Evolutionary conservation across 2,888 invertebrate genomes (phyloP), one percentile per base, ranked within the genome.

Genomic region (Drymonia ruficornis): DNA sequence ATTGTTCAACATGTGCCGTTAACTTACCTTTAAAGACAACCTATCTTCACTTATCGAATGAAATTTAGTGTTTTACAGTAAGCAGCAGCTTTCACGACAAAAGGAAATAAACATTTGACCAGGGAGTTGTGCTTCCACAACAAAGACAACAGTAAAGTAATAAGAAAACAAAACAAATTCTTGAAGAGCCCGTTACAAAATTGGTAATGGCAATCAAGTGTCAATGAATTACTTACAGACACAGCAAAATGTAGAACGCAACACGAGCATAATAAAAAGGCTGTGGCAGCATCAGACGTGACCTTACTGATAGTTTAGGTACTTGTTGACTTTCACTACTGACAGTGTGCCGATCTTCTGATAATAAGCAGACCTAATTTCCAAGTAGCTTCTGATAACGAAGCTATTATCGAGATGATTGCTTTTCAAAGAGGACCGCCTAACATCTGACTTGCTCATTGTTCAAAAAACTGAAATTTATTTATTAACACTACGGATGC

Each of bases 371-470:
- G 68, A 63, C 58, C 59, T 72, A 70, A 76, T 83, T 86, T 83
- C 78, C 84, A 83, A 76, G 76, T 74, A 72, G 72, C 75, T 67
- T 79, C 78, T 80, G 87, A 87, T 89, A 89, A 87, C 77, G 78
- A 86, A 83, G 80, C 80, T 81, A 89, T 88, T 87, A 86, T 76
- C 56, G 63, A 63, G 74, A 81, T 87, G 85, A 89, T 89, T 86
- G 78, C 81, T 76, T 78, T 67, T 74, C 74, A 74, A 75, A 72
- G 76, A 64, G 61, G 67, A 70, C 72, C 76, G 75, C 75, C 78
- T 74, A 81, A 77, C 70, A 70, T 70, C 67, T 64, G 66, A 64
- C 58, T 59, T 55, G 62, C 51, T 60, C 51, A 71, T 71, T 73
- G 67, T 58, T 63, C 54, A 60, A 57, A 50, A 46, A 50, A 62